Evolutionary conservation across 2,113 vertebrate species (phyloP), one percentile per base, ranked within the genome.

Genomic region (Bambusicola thoracicus): DNA sequence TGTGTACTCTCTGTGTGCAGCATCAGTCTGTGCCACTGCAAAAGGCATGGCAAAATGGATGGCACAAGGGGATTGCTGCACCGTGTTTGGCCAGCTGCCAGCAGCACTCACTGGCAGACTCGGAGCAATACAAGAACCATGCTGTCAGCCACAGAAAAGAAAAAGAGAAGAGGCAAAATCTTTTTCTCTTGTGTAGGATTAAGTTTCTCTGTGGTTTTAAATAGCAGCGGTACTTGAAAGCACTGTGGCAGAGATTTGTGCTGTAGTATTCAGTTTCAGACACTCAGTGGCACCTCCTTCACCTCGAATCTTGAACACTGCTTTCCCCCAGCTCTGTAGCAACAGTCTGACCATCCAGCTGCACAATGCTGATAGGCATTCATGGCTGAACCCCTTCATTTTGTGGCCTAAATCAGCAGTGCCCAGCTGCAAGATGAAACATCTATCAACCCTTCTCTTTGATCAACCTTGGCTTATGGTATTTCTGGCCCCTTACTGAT

Each of bases 1-100:
- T 8, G 30, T 27, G 63, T 25, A 1, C 8, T 1, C 3, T 12
- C 11, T 0, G 7, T 2, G 10, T 11, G 69, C 38, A 41, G 32
- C 29, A 44, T 7, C 30, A 58, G 16, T 13, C 56, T 72, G 51
- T 32, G 32, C 15, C 20, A 6, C 72, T 36, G 63, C 44, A 20
- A 20, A 29, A 24, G 16, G 8, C 15, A 11, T 1, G 7, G 63
- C 44, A 20, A 20, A 29, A 24, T 13, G 8, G 13, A 11, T 1
- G 7, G 79, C 27, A 56, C 9, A 4, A 21, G 4, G 21, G 27
- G 2, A 38, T 24, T 61, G 20, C 40, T 36, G 22, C 41, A 17
- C 24, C 8, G 3, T 32, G 8, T 46, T 25, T 55, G 4, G 43
- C 30, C 27, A 56, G 65, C 29, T 75, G n/a, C 27, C 21, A 34